A percentile compares a stretch with the other conserved stretches of the same genome.
Evolutionary conservation across 2,888 invertebrate genomes (phyloP).

Genomic region (Antheraea yamamai): DNA sequence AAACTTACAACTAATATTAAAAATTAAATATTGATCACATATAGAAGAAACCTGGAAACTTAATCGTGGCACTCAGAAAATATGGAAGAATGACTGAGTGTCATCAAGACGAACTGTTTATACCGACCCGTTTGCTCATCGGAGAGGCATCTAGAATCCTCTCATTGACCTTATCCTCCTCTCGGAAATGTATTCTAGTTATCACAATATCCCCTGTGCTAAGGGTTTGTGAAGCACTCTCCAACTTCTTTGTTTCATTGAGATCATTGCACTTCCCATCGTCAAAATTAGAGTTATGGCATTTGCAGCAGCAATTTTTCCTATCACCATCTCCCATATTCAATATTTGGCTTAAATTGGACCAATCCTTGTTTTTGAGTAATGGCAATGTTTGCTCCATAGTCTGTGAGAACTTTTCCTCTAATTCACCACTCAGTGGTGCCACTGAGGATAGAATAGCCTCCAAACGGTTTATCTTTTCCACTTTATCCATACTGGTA

Average conservation of each 20-base stretch:
- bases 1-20: conserved; percentile 52
- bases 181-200: conserved; percentile 87
- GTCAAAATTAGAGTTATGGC: conserved; percentile 75
- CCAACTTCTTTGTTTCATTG: conserved; percentile 73
- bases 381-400: conserved; percentile 79
- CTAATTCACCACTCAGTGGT: conserved; percentile 84
- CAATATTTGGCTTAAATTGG: conserved; percentile 76
- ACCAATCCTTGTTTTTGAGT: conserved; percentile 80
- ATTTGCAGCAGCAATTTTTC: conserved; percentile 81
- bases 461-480: conserved; percentile 93
- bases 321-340: conserved; percentile 70
- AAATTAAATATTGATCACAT: conserved; percentile 67
- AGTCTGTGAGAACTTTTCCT: conserved; percentile 77
- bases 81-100: conserved; percentile 62
- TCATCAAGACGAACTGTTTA: conserved; percentile 75
- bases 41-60: conserved; percentile 63
- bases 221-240: conserved; percentile 90
- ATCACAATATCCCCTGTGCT: conserved; percentile 97
- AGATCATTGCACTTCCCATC: conserved; percentile 71
- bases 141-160: conserved; percentile 75
- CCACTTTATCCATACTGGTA: conserved; percentile 90
- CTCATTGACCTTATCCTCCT: conserved; percentile 76
- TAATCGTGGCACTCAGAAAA: conserved; percentile 72
- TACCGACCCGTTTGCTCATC: conserved; percentile 65
- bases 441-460: conserved; percentile 92